A percentile compares a stretch with the other conserved stretches of the same genome.
Conservation (phyloP, 2,888 invertebrate genomes). For the Polia nebulosa region DNA sequence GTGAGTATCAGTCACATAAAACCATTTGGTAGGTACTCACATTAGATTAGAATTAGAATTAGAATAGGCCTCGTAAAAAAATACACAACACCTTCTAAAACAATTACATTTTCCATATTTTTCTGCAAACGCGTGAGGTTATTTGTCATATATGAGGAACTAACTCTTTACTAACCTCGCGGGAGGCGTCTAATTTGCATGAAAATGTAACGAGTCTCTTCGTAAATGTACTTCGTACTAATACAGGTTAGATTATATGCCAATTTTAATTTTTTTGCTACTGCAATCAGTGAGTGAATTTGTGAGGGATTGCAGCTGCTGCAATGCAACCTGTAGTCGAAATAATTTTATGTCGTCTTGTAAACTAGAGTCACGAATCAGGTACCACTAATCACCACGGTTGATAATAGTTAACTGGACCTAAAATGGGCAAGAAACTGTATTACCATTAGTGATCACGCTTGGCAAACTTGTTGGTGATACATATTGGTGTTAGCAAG, state of each 20-base stretch:
- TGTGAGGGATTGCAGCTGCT: neutral
- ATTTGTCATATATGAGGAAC: conserved; percentile 32
- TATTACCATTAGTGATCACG: neutral
- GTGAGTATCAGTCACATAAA: too few species aligned
- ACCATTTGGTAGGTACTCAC: too few species aligned
- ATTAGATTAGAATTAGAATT: too few species aligned
- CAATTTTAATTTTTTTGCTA: conserved; percentile 16
- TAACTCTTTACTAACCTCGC: conserved; percentile 40
- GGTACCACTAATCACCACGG: too few species aligned
- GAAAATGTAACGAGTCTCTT: conserved; percentile 44
- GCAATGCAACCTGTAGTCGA: neutral
- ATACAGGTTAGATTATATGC: conserved; percentile 29
- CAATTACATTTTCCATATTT: neutral
- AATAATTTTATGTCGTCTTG: conserved; percentile 2
- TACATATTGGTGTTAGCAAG: too few species aligned
- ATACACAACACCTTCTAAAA: too few species aligned
- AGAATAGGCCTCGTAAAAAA: too few species aligned
- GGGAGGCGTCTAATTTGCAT: conserved; percentile 55
- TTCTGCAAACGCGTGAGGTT: conserved; percentile 4
- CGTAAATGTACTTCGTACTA: conserved; percentile 7
- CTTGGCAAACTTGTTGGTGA: too few species aligned
- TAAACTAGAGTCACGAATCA: too few species aligned
- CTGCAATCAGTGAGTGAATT: conserved; percentile 27
- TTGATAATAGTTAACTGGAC: neutral
- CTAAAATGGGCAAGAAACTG: neutral